Percentiles rank a stretch among this genome's conserved stretches.
Evolutionary conservation across 2,888 invertebrate species (phyloP).

Genomic region (Drosophila ochracea): DNA sequence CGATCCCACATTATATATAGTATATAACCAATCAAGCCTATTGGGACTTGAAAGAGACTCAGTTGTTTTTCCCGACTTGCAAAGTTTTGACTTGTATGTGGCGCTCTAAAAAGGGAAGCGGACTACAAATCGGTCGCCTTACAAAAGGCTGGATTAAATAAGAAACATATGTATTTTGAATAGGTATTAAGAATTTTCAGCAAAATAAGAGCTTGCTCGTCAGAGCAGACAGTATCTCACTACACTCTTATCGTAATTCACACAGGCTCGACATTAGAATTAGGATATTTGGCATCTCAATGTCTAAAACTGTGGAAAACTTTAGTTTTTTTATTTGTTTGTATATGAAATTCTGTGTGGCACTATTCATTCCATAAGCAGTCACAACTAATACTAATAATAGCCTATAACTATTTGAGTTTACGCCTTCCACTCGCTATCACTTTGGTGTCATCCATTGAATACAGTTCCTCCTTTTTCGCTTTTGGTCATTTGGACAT

Average conservation of each 20-base stretch:
- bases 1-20: background rate
- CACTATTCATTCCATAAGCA: background rate
- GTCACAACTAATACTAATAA: background rate
- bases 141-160: background rate
- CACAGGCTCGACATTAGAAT: background rate
- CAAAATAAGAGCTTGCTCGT: background rate
- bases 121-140: background rate
- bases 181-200: background rate
- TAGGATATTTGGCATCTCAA: too few species aligned
- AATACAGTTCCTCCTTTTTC: background rate
- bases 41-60: background rate
- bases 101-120: background rate
- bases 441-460: background rate
- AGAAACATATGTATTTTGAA: background rate
- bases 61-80: background rate
- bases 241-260: background rate
- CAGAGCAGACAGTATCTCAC: background rate
- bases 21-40: background rate
- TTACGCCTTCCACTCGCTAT: background rate
- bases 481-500: slow-evolving; percentile 53
- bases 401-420: background rate
- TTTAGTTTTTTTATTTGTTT: background rate
- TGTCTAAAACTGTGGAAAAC: too few species aligned
- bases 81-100: background rate
- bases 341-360: background rate